Evolutionary conservation across 64 coral and sea anemone species (phyloP), one percentile per base, ranked within the genome.

Genomic region (Trachythela sp.): DNA sequence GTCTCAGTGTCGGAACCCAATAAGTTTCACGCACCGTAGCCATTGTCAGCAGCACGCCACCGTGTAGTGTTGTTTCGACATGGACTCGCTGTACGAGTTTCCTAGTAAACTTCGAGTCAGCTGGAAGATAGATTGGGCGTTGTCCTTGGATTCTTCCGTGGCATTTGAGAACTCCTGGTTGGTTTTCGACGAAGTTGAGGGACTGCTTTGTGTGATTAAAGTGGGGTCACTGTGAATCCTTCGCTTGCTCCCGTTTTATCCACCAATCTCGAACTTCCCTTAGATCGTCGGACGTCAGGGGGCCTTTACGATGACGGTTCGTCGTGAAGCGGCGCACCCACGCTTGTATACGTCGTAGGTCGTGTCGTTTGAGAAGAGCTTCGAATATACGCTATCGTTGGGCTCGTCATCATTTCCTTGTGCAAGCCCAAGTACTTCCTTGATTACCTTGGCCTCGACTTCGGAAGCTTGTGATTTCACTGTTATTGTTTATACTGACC

Each of bases 81-180:
- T 88, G 86, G 20, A 39, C 36, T 36, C 58, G 34, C 35, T 88
- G 18, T 1, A 88, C 86, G 40, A 88, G 56, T 36, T 36, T 41
- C 13, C n/a, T 6, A 26, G 86, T 40, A 17, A 88, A 34, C 40
- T 67, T 31, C 18, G 86, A 88, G 13, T 67, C 39, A 22, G 26
- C 56, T 40, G 89, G 80, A n/a, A 90, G 50, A 42, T 90, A 90
- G 17, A 90, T 85, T 1, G 89, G 68, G 29, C 29, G 26, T 11
- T 72, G 15, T 72, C 68, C 68, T 35, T 72, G 89, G 9, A 84
- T 54, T 70, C 84, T 70, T 38, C 60, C 90, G 43, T 67, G 90
- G 70, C 90, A 91, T 40, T 80, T 84, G 42, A 92, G 85, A 42
- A 92, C 13, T 13, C 85, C 90, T 8, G 87, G 56, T 48, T 84